Conservation (phyloP, 37 sponge, comb jelly and placozoan genomes). For the Eunapius fragilis region DNA sequence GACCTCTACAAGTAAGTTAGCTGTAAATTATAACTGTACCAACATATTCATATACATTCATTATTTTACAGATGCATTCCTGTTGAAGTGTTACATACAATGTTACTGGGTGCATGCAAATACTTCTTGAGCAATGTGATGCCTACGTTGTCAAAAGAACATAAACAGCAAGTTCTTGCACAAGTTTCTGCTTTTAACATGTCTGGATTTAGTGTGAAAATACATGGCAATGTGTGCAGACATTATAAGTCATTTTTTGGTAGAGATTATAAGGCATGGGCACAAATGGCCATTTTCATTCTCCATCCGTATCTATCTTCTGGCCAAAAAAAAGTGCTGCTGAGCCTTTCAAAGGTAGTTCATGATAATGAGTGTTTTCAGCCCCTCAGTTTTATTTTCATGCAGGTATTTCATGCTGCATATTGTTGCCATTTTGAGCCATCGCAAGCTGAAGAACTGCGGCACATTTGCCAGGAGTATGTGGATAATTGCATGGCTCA, state of each 20-base stretch:
- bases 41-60: neutral
- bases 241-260: conserved; percentile 5
- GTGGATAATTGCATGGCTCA: no score
- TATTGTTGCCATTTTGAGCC: no score
- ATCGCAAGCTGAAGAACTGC: no score
- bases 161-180: no score
- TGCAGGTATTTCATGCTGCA: no score
- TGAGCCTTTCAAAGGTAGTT: neutral
- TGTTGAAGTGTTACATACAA: conserved; percentile 10
- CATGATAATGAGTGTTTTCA: neutral
- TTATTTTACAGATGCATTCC: conserved; percentile 8
- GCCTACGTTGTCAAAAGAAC: conserved; percentile 3
- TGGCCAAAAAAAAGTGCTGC: neutral
- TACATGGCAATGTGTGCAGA: neutral
- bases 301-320: neutral
- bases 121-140: neutral
- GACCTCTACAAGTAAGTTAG: conserved; percentile 3
- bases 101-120: conserved; percentile 11
- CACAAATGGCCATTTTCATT: conserved; percentile 4
- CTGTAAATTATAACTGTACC: neutral
- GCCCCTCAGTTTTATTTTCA: no score
- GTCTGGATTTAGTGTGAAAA: conserved; percentile 16
- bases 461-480: no score
- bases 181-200: neutral
- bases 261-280: conserved; percentile 10